phyloP scores from a whole-genome alignment of 2,797 vertebrate genomes.

The Hemitrygon akajei region DNA sequence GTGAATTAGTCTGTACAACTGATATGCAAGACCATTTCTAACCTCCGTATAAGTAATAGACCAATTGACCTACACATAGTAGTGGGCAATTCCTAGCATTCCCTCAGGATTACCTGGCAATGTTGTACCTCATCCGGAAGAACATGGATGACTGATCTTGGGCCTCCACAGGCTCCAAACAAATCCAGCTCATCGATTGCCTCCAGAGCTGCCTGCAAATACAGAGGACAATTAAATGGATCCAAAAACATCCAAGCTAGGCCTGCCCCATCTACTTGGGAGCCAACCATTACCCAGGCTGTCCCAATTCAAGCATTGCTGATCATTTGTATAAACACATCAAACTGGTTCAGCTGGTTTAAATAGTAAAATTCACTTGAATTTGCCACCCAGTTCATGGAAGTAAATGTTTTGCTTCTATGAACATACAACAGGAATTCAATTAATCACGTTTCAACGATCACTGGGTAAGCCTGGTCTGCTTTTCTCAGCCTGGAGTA shows the following conservation, averaged over 20 bases:
- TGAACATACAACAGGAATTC: background rate
- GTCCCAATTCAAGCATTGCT: background rate
- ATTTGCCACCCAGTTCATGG: background rate
- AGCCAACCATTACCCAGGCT: background rate
- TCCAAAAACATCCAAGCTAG: too few relatives aligned
- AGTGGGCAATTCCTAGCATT: background rate
- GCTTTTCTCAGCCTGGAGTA: background rate
- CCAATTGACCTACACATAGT: too few relatives aligned
- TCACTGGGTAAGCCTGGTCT: background rate
- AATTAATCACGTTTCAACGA: background rate
- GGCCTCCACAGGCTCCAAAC: conserved; percentile 88
- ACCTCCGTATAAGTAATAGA: too few relatives aligned
- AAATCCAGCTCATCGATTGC: conserved; percentile 96
- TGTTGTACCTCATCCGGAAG: conserved; percentile 94
- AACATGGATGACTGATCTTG: conserved; percentile 93
- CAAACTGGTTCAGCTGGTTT: background rate
- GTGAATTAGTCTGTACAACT: too few relatives aligned
- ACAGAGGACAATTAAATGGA: conserved; percentile 36
- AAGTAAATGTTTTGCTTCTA: background rate
- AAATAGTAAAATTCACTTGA: background rate
- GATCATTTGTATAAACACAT: background rate
- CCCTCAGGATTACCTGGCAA: conserved; percentile 75
- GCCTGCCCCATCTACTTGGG: background rate
- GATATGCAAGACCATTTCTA: too few relatives aligned
- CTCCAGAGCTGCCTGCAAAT: conserved; percentile 83